phyloP scores from a whole-genome alignment of 2,113 vertebrate genomes.

The Romanogobio albipinnatus region DNA sequence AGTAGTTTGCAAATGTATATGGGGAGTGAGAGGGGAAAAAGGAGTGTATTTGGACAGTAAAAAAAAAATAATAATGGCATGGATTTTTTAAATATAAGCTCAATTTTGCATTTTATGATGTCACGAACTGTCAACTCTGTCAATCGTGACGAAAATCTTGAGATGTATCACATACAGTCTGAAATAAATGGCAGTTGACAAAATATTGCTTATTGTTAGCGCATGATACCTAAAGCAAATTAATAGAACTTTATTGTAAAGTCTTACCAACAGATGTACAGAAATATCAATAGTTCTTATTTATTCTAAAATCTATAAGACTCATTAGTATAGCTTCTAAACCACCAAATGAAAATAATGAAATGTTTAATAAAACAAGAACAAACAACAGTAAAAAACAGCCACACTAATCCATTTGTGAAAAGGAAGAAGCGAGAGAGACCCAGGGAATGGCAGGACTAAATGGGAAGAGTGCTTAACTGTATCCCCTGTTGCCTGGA shows the following conservation, averaged over 20 bases:
- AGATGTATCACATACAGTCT: neutral
- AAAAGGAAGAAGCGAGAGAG: neutral
- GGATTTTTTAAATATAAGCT: neutral
- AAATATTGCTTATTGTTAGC: neutral
- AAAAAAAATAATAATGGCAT: neutral
- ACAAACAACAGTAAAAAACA: slow-evolving; percentile 40
- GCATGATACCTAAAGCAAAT: neutral
- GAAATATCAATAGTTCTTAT: slow-evolving; percentile 39
- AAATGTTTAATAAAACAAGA: slow-evolving; percentile 56
- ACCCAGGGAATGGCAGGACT: slow-evolving; percentile 22
- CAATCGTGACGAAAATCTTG: neutral
- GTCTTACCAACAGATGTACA: neutral
- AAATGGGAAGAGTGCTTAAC: slow-evolving; percentile 44
- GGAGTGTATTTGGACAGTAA: neutral
- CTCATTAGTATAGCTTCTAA: slow-evolving; percentile 50
- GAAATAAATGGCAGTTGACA: too few relatives aligned
- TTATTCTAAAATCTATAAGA: slow-evolving; percentile 48
- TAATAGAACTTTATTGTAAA: neutral
- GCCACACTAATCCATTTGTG: neutral
- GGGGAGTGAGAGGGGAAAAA: neutral
- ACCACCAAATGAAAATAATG: slow-evolving; percentile 40
- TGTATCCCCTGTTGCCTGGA: slow-evolving; percentile 63
- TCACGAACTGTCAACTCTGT: neutral
- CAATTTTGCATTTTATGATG: neutral
- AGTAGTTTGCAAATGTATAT: neutral